Percentiles rank a stretch among this genome's conserved stretches.
phyloP scores from a whole-genome alignment of 2,888 invertebrate genomes.

The Microplitis deprimator region DNA sequence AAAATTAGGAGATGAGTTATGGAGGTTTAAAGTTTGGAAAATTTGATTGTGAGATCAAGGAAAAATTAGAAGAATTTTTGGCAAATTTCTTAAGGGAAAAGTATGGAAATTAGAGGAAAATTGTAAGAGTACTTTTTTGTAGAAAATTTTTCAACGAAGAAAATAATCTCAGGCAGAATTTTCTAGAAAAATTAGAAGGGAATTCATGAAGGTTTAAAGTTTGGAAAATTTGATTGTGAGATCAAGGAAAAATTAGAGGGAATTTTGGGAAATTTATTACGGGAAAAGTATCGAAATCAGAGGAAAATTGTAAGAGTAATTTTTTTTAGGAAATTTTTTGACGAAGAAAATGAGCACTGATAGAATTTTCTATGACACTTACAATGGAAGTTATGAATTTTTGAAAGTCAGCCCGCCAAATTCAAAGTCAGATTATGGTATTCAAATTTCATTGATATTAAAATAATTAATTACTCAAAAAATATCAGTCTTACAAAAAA shows the following conservation, averaged over 20 bases:
- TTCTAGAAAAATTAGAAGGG: neutral
- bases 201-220: neutral
- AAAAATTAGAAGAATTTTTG: too few species aligned
- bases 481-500: too few species aligned
- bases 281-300: neutral
- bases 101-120: neutral
- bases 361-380: neutral
- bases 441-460: too few species aligned
- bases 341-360: neutral
- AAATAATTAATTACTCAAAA: too few species aligned
- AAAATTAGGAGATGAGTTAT: too few species aligned
- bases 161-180: neutral
- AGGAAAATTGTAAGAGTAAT: neutral
- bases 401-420: too few species aligned
- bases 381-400: too few species aligned
- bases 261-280: neutral
- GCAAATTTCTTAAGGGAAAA: neutral
- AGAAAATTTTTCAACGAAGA: neutral
- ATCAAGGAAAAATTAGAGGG: neutral
- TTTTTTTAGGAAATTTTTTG: neutral
- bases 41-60: too few species aligned
- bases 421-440: too few species aligned
- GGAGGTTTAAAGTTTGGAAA: too few species aligned
- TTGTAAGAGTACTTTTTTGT: neutral
- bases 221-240: neutral